A percentile compares a stretch with the other conserved stretches of the same genome.
phyloP scores from a whole-genome alignment of 1,140 invertebrate species.

The Dryas iulia region DNA sequence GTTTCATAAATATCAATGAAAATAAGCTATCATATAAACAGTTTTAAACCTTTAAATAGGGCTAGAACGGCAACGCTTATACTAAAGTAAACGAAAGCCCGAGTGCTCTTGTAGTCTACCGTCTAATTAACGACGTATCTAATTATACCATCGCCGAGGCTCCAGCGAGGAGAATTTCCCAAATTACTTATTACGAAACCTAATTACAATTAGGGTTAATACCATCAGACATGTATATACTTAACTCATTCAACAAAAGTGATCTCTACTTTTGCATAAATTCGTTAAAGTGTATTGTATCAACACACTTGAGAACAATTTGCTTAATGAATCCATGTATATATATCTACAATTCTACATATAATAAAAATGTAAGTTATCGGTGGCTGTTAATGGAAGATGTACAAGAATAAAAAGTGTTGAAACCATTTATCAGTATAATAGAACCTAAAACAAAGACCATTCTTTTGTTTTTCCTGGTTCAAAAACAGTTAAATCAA shows the following conservation, averaged over 20 bases:
- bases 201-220: conserved; percentile 65
- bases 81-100: conserved; percentile 47
- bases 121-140: conserved; percentile 74
- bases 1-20: neutral
- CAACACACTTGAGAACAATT: neutral
- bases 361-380: too few relatives aligned
- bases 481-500: too few relatives aligned
- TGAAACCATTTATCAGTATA: too few relatives aligned
- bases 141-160: conserved; percentile 63
- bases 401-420: too few relatives aligned
- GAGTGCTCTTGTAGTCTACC: conserved; percentile 62
- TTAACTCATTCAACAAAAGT: conserved; percentile 12
- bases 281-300: neutral
- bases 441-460: too few relatives aligned
- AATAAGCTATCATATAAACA: neutral
- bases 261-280: conserved; percentile 1
- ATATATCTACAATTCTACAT: too few relatives aligned
- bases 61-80: conserved; percentile 12
- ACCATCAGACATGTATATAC: conserved; percentile 30
- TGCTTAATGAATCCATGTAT: too few relatives aligned
- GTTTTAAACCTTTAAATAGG: conserved; percentile 8
- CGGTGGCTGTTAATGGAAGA: too few relatives aligned
- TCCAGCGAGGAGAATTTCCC: conserved; percentile 59
- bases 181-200: conserved; percentile 69
- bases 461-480: too few relatives aligned